Conservation (phyloP, 2,797 vertebrate species). For the Agapornis canus region DNA sequence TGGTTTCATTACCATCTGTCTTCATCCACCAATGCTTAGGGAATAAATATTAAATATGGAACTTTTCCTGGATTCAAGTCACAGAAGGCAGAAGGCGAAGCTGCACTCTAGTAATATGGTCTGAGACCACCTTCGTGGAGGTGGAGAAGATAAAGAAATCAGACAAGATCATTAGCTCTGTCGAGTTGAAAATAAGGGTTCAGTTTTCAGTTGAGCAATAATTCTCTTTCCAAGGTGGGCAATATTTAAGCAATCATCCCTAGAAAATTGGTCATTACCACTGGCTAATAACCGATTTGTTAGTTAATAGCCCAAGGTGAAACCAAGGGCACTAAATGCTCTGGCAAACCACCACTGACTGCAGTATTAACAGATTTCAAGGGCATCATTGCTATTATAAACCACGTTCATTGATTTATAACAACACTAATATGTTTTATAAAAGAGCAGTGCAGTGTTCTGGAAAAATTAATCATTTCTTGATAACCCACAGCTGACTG, state of each 20-base stretch:
- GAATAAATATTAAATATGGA: constrained; percentile 81
- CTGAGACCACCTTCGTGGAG: constrained; percentile 14
- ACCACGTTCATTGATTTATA: constrained; percentile 81
- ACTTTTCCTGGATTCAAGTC: constrained; percentile 73
- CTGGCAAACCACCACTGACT: constrained; percentile 61
- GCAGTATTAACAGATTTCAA: constrained; percentile 78
- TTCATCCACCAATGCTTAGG: constrained; percentile 74
- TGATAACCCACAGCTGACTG: constrained; percentile 45
- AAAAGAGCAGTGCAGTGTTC: constrained; percentile 68
- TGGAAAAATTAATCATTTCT: constrained; percentile 75
- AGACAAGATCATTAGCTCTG: constrained; percentile 78
- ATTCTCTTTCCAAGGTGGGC: constrained; percentile 82
- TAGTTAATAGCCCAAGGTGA: constrained; percentile 84
- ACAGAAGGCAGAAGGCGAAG: constrained; percentile 50
- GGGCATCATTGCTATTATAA: constrained; percentile 79
- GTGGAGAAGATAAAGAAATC: constrained; percentile 50
- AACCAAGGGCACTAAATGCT: constrained; percentile 76
- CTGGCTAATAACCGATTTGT: constrained; percentile 81
- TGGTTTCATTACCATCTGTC: constrained; percentile 81
- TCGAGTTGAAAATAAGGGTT: constrained; percentile 78
- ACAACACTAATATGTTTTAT: constrained; percentile 78
- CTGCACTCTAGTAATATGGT: constrained; percentile 29
- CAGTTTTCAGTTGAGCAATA: constrained; percentile 79
- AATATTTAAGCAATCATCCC: constrained; percentile 83
- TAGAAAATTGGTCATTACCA: constrained; percentile 84